Evolutionary conservation across 2,888 invertebrate species (phyloP), one percentile per base, ranked within the genome.

Genomic region (Thymelicus sylvestris): DNA sequence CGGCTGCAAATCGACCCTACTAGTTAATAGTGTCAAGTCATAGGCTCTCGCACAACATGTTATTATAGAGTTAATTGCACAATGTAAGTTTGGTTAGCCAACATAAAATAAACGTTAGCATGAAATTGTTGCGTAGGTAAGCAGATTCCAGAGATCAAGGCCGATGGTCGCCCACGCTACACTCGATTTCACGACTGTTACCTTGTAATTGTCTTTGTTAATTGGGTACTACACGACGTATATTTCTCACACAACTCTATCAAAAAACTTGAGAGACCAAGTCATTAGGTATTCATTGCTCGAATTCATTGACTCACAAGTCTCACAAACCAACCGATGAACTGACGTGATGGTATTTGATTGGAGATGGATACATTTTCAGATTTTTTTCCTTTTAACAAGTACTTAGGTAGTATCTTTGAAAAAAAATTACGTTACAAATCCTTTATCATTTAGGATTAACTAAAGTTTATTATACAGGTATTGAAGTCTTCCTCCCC

Each of bases 121-220:
- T 48, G 41, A 61, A 67, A 44, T 31, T 55, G 57, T 66, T 73
- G 69, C 61, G 74, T 70, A 67, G 72, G 74, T 67, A 70, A 74
- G 60, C 57, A 73, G 57, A 73, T 74, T 72, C 70, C 76, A 74
- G 79, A 81, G 85, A 86, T 83, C 88, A 90, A 89, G 89, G 89
- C 78, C 83, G 80, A 76, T 73, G 77, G 74, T 81, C 85, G 83
- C 84, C 86, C 82, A 88, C 84, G 74, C 72, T 71, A 73, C 73
- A 73, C 79, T 81, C 81, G 83, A 88, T 89, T 89, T 86, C 82
- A 87, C 82, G 83, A 81, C 82, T 84, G 85, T 88, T 85, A 83
- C 80, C 79, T 81, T 71, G 74, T 79, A 79, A 83, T 80, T 79
- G 76, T 73, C 75, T 83, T 80, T 39, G 38, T 38, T 64, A 82